Conservation (phyloP, 2,888 invertebrate genomes). For the Notodonta ziczac region DNA sequence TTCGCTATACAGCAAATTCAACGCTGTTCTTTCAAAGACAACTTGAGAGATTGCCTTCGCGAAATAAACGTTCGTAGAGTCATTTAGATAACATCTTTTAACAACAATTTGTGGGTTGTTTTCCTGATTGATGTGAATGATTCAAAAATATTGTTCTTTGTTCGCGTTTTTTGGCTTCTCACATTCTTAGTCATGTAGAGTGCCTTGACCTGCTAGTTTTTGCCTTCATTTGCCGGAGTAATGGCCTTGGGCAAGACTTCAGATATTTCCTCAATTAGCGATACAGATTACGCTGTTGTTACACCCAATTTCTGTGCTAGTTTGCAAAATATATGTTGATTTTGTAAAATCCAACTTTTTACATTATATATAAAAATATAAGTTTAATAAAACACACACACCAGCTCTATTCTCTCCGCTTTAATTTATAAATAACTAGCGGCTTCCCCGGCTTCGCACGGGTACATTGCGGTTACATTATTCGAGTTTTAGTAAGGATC, state of each 20-base stretch:
- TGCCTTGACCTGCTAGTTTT: constrained; percentile 72
- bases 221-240: constrained; percentile 66
- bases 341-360: too few relatives aligned
- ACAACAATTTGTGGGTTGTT: constrained; percentile 30
- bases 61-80: constrained; percentile 20
- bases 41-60: constrained; percentile 31
- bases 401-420: too few relatives aligned
- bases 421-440: too few relatives aligned
- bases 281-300: constrained; percentile 45
- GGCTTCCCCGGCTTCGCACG: too few relatives aligned
- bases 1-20: constrained; percentile 32
- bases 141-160: constrained; percentile 57
- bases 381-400: too few relatives aligned
- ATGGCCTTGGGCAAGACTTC: constrained; percentile 67
- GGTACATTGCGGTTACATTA: too few relatives aligned
- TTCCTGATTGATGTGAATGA: constrained; percentile 40
- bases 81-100: constrained; percentile 34
- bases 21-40: constrained; percentile 17
- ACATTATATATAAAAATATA: too few relatives aligned
- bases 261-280: constrained; percentile 74
- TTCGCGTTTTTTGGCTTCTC: constrained; percentile 59
- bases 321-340: constrained; percentile 20
- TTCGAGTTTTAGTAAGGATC: too few relatives aligned
- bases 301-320: constrained; percentile 17
- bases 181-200: constrained; percentile 64